Evolutionary conservation across 2,888 invertebrate genomes (phyloP).

Genomic region (Pandemis heparana): DNA sequence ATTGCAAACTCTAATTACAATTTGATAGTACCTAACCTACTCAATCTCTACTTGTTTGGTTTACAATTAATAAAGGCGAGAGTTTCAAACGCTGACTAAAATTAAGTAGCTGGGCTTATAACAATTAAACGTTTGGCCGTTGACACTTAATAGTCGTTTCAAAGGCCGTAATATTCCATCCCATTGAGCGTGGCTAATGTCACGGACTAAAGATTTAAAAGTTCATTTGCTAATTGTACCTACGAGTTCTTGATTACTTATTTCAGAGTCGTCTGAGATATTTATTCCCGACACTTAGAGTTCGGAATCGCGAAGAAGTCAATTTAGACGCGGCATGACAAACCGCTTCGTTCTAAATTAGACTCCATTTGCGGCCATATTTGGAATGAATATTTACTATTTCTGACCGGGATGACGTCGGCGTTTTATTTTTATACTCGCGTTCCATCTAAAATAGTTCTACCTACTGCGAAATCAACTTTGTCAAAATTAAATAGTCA

Average conservation of each 20-base stretch:
- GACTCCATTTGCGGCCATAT: constrained; percentile 45
- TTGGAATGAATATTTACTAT: constrained; percentile 43
- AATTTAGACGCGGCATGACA: constrained; percentile 34
- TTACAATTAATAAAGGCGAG: background rate
- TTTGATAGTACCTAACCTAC: background rate
- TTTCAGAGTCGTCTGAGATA: constrained; percentile 20
- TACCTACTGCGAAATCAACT: background rate
- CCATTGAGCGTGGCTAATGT: constrained; percentile 23
- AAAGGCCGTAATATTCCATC: constrained; percentile 11
- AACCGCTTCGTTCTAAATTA: constrained; percentile 44
- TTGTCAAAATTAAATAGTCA: no score
- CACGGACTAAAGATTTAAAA: constrained; percentile 35
- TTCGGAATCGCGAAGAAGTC: constrained; percentile 28
- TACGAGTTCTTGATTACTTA: constrained; percentile 7
- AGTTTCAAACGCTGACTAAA: background rate
- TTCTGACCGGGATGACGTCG: constrained; percentile 34
- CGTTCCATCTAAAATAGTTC: background rate
- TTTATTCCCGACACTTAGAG: constrained; percentile 37
- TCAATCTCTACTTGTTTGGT: background rate
- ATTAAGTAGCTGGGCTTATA: constrained; percentile 2
- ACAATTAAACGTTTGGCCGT: constrained; percentile 9
- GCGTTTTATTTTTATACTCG: constrained; percentile 15
- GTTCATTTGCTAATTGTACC: constrained; percentile 27
- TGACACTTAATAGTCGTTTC: constrained; percentile 27
- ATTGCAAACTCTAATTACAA: background rate